A percentile compares a stretch with the other conserved stretches of the same genome.
These are phyloP conservation scores for Crocallis elinguaria DNA, from an alignment of 2,888 invertebrate species.

Conservation along the genomic window DNA sequence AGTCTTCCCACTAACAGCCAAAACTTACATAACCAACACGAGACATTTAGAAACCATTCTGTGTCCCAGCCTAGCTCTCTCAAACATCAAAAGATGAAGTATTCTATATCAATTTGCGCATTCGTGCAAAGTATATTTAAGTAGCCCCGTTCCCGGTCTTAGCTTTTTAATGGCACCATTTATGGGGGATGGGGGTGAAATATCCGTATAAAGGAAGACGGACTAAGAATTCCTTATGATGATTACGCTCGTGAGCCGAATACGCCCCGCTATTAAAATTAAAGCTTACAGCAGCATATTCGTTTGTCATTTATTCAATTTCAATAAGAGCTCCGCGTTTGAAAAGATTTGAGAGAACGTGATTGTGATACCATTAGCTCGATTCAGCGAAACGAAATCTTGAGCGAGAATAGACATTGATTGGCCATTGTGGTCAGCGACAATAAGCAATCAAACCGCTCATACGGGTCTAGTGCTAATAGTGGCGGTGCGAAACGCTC, in stretches of 20 bases:
- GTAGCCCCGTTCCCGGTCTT: conserved; percentile 66
- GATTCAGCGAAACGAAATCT: conserved; percentile 51
- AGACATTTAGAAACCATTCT: conserved; percentile 36
- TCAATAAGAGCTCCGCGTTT: conserved; percentile 18
- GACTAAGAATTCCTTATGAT: conserved; percentile 61
- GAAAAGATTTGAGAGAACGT: conserved; percentile 39
- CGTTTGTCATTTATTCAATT: conserved; percentile 31
- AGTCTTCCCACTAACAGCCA: too few relatives aligned
- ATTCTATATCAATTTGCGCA: conserved; percentile 81
- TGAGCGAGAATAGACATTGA: conserved; percentile 61
- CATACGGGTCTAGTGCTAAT: conserved; percentile 60
- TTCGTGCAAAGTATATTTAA: conserved; percentile 80
- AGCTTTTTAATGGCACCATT: conserved; percentile 77
- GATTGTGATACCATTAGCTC: conserved; percentile 45
- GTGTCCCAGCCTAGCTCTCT: conserved; percentile 43
- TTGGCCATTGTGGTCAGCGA: conserved; percentile 70
- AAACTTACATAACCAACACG: conserved; percentile 17
- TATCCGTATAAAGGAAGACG: conserved; percentile 67
- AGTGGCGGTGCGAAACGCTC: conserved; percentile 52
- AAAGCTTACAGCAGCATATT: conserved; percentile 39
- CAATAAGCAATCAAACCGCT: conserved; percentile 68
- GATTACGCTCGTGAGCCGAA: conserved; percentile 58
- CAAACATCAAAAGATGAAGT: conserved; percentile 70
- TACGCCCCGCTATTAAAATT: conserved; percentile 49
- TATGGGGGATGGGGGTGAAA: conserved; percentile 65